Conservation (phyloP, 1,140 invertebrate species). For the Colletes latitarsis region DNA sequence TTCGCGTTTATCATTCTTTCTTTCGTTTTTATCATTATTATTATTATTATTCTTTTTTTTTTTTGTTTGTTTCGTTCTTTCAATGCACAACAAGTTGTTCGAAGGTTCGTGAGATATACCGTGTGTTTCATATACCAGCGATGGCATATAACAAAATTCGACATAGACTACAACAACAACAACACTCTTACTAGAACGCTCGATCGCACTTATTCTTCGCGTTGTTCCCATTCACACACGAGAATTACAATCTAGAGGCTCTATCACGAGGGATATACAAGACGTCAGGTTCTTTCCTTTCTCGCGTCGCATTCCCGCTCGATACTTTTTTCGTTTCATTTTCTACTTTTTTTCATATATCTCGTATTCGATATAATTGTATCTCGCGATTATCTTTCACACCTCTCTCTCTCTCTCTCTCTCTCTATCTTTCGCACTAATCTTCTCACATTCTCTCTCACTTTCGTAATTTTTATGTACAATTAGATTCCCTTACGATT, state of each 20-base stretch:
- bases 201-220: constrained; percentile 67
- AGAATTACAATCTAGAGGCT: constrained; percentile 73
- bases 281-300: constrained; percentile 41
- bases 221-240: constrained; percentile 66
- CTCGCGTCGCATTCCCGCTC: constrained; percentile 29
- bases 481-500: constrained; percentile 66
- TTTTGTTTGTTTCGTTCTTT: neutral
- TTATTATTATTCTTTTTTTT: neutral
- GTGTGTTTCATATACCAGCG: constrained; percentile 29
- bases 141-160: constrained; percentile 65
- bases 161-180: constrained; percentile 67
- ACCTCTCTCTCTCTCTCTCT: neutral
- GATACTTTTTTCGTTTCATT: constrained; percentile 46
- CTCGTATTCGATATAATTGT: constrained; percentile 36
- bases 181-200: constrained; percentile 63
- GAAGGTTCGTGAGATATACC: constrained; percentile 39
- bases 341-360: neutral
- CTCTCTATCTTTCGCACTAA: constrained; percentile 5
- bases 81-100: constrained; percentile 43
- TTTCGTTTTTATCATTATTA: neutral
- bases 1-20: neutral
- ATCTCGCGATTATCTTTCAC: constrained; percentile 62
- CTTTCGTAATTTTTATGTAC: constrained; percentile 75
- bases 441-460: constrained; percentile 1
- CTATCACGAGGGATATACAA: constrained; percentile 71